These are phyloP conservation scores for Muscidifurax raptorellus DNA, from an alignment of 1,140 invertebrate species.

Conservation along the genomic window DNA sequence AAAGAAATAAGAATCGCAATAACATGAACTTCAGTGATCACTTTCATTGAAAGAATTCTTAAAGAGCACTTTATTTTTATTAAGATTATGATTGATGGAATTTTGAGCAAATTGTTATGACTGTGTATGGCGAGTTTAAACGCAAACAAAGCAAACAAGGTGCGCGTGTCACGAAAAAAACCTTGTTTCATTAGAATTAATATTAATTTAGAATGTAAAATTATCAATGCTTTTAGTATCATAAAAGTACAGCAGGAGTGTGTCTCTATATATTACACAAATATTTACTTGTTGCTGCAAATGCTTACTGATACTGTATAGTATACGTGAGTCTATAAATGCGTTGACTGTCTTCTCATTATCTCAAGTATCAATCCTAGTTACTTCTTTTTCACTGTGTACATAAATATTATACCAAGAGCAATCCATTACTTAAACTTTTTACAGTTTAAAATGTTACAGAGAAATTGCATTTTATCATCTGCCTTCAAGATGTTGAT, in stretches of 20 bases:
- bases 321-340: background rate
- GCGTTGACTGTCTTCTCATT: background rate
- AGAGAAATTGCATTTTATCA: slow-evolving; percentile 6
- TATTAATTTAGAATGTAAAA: slow-evolving; percentile 37
- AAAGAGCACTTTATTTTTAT: slow-evolving; percentile 54
- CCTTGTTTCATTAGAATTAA: slow-evolving; percentile 33
- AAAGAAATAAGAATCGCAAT: slow-evolving; percentile 42
- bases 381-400: background rate
- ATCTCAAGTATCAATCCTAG: background rate
- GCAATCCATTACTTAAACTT: slow-evolving; percentile 10
- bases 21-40: slow-evolving; percentile 44
- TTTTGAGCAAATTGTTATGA: slow-evolving; percentile 44
- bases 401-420: slow-evolving; percentile 26
- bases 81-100: slow-evolving; percentile 45
- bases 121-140: slow-evolving; percentile 41
- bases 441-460: slow-evolving; percentile 6
- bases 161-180: background rate
- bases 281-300: slow-evolving; percentile 39
- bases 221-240: slow-evolving; percentile 45
- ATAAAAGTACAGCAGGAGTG: slow-evolving; percentile 24
- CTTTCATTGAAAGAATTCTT: slow-evolving; percentile 47
- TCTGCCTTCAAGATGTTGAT: slow-evolving; percentile 3
- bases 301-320: slow-evolving; percentile 15
- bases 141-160: slow-evolving; percentile 42
- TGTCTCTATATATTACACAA: slow-evolving; percentile 14